Evolutionary conservation across 1,140 invertebrate genomes (phyloP).

Genomic region (Mamestra configurata): DNA sequence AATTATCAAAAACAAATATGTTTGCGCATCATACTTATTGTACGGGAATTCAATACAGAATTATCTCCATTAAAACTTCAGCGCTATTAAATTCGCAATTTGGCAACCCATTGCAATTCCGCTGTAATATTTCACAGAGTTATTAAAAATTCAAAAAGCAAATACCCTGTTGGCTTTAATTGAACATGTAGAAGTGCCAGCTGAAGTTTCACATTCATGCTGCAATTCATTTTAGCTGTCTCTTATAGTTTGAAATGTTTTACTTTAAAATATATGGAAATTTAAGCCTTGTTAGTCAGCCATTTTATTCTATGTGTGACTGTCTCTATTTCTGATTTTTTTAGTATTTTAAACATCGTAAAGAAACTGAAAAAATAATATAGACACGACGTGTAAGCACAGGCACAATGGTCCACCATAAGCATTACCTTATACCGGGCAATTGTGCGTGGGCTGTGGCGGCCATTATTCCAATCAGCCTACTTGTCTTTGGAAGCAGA

Average conservation of each 20-base stretch:
- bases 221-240: constrained; percentile 3
- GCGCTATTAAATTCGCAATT: neutral
- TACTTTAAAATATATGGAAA: neutral
- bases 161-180: constrained; percentile 17
- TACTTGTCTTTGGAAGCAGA: too few species aligned
- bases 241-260: neutral
- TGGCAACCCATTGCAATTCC: neutral
- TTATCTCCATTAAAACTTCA: neutral
- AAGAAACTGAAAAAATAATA: too few species aligned
- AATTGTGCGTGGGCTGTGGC: too few species aligned
- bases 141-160: constrained; percentile 28
- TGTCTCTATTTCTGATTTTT: too few species aligned
- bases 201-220: neutral
- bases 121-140: neutral
- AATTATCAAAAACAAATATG: too few species aligned
- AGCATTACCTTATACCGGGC: too few species aligned
- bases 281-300: neutral
- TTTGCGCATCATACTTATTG: too few species aligned
- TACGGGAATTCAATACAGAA: neutral
- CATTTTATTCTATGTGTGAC: too few species aligned
- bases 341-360: too few species aligned
- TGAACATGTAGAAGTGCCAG: neutral
- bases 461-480: too few species aligned
- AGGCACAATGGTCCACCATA: too few species aligned
- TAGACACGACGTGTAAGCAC: too few species aligned